Evolutionary conservation across 2,113 vertebrate species (phyloP).

Genomic region (Thermophis baileyi): DNA sequence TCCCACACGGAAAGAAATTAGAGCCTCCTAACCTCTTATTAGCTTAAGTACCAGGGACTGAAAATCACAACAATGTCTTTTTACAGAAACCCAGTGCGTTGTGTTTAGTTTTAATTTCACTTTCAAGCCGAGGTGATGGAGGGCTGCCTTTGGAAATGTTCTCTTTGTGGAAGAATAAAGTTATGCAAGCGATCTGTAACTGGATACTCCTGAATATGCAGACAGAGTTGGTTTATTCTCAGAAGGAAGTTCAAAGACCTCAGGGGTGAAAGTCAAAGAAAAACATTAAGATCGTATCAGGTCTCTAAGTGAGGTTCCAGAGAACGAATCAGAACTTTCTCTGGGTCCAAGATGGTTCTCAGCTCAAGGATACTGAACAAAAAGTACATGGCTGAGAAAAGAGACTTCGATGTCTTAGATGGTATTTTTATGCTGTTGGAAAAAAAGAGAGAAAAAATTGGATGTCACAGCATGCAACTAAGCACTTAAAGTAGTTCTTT

Average conservation of each 20-base stretch:
- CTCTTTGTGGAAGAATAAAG: not conserved
- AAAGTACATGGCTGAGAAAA: not conserved
- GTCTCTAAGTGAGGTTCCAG: not conserved
- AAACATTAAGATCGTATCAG: conserved; percentile 1
- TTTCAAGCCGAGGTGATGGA: not conserved
- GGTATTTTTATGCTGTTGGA: not conserved
- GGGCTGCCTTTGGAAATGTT: not conserved
- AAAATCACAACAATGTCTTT: not conserved
- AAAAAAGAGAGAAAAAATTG: not conserved
- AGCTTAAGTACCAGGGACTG: no score
- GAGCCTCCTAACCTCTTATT: not conserved
- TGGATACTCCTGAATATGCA: not conserved
- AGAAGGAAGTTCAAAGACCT: not conserved
- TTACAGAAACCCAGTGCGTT: not conserved
- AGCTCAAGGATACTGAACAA: no score
- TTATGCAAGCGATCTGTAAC: not conserved
- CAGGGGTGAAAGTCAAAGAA: not conserved
- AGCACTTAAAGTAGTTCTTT: not conserved
- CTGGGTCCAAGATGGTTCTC: no score
- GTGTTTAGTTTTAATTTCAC: not conserved
- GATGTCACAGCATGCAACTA: not conserved
- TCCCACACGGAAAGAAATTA: not conserved
- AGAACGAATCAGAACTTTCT: not conserved
- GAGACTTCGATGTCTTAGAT: not conserved
- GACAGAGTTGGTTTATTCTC: not conserved